Base-by-base conservation (phyloP, 2,113 vertebrate species). In the Ictidomys tridecemlineatus region DNA sequence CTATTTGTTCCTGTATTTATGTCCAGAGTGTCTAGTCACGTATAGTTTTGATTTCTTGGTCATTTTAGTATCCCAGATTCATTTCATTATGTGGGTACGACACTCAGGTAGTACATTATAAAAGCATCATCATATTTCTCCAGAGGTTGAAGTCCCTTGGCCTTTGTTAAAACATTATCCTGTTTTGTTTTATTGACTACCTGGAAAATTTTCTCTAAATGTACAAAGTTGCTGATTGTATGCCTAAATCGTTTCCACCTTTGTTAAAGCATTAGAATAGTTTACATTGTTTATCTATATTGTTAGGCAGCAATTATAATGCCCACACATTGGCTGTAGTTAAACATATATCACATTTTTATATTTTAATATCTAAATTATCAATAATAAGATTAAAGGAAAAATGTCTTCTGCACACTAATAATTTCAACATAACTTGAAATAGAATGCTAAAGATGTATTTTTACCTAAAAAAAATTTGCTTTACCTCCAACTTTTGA, bases 161-260 rank as follows among this genome's bases (percentile, higher is more conserved):
- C 24, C 70, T 97, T 86, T 34, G 48, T 42, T 88, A 39, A 69
- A 85, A 89, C 14, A 34, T 56, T 53, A 73, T 37, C 48, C 56
- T 83, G n/a, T 56, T 51, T 93, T 86, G n/a, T 77, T 90, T 87
- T 92, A 95, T 74, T 63, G 67, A 94, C 92, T 91, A 73, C 22
- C 1, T 69, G 30, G 69, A 95, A 85, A 91, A 58, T 8, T 48
- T 74, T 85, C 58, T 96, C 48, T 83, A 85, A 85, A 74, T 65
- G 32, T 82, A 61, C 30, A 61, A 86, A 85, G 53, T 67, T 95
- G 58, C 72, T 67, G 48, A 96, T 24, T 20, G 0, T 56, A 42
- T 76, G 20, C 17, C 67, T 42, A 79, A 72, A 58, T n/a, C 1
- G 45, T 70, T 80, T 48, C 45, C 80, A 45, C 45, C 37, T 84